phyloP scores from a whole-genome alignment of 2,113 vertebrate genomes.

The Tretioscincus oriximinensis region DNA sequence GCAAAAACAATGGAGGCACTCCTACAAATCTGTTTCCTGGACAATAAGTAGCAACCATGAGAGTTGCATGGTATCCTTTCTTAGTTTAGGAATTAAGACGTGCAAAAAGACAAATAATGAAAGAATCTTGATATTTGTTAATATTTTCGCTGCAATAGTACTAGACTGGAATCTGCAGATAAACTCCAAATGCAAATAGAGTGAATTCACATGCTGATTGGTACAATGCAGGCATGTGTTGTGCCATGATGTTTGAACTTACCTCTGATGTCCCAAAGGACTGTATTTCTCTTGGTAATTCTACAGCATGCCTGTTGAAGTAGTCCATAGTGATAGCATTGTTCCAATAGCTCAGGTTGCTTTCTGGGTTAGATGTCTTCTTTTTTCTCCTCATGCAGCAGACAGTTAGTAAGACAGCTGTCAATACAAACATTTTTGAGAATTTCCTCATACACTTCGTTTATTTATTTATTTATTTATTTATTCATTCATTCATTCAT shows the following conservation, averaged over 20 bases:
- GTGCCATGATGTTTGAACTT: conserved; percentile 25
- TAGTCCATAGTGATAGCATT: conserved; percentile 99
- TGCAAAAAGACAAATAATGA: neutral
- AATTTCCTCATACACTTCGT: conserved; percentile 30
- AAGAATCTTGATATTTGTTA: neutral
- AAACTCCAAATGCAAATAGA: neutral
- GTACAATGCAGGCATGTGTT: neutral
- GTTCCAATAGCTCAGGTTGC: conserved; percentile 99
- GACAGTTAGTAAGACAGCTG: conserved; percentile 93
- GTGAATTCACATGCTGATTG: neutral
- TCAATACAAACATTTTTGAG: conserved; percentile 43
- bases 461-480: neutral
- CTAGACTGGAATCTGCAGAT: neutral
- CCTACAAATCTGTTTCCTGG: too few relatives aligned
- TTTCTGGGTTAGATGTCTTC: conserved; percentile 93
- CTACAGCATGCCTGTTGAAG: conserved; percentile 95
- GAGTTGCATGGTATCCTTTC: too few relatives aligned
- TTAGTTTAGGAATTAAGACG: neutral
- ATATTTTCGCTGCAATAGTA: neutral
- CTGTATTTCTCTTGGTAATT: conserved; percentile 93
- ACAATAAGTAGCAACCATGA: too few relatives aligned
- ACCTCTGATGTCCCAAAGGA: conserved; percentile 95
- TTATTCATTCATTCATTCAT: too few relatives aligned
- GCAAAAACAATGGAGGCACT: too few relatives aligned
- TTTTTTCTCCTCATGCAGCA: conserved; percentile 96